phyloP scores from a whole-genome alignment of 2,888 invertebrate genomes.

The Meiosimyza platycephala region DNA sequence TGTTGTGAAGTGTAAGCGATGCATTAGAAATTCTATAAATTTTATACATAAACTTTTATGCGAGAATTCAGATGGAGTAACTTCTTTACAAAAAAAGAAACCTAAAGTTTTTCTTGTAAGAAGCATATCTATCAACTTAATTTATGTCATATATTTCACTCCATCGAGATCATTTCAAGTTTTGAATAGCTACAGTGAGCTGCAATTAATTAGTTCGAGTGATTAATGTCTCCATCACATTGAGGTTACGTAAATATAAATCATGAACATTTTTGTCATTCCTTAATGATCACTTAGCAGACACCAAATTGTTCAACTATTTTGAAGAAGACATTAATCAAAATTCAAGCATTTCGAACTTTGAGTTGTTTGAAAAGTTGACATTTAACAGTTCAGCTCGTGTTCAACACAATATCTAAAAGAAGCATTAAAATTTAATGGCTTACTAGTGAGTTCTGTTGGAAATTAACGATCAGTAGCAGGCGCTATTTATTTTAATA shows the following conservation, averaged over 20 bases:
- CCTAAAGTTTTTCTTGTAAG: no score
- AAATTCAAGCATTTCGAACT: neutral
- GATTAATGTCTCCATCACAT: neutral
- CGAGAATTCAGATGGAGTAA: no score
- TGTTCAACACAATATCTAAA: neutral
- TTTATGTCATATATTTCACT: no score
- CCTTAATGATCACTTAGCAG: neutral
- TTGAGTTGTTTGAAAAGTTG: neutral
- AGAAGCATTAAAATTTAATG: neutral
- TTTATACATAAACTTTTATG: no score
- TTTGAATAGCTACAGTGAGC: neutral
- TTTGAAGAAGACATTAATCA: constrained; percentile 9
- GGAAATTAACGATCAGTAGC: neutral
- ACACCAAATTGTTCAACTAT: neutral
- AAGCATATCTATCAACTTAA: no score
- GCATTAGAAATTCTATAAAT: no score
- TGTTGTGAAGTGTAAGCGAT: no score
- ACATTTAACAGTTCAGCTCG: neutral
- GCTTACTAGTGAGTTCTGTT: neutral
- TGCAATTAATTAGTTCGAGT: neutral
- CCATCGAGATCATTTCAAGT: no score
- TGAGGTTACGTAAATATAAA: constrained; percentile 20
- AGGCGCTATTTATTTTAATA: neutral
- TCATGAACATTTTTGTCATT: neutral
- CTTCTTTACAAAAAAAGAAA: no score